Evolutionary conservation across 2,797 vertebrate species (phyloP).

Genomic region (Sebastes minor): DNA sequence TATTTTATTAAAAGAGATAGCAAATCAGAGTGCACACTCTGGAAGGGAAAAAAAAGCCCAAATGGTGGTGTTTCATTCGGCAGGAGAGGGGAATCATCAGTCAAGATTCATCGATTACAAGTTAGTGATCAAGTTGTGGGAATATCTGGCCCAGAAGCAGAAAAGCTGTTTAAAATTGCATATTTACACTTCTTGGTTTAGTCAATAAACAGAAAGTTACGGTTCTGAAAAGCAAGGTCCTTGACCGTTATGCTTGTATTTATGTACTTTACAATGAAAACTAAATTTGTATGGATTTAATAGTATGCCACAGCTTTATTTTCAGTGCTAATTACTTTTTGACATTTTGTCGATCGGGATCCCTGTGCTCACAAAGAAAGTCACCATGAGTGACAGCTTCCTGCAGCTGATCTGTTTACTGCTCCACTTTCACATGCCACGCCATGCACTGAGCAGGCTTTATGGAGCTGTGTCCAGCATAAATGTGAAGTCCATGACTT

Average conservation of each 20-base stretch:
- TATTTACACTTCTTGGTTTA: not conserved
- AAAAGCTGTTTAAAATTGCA: constrained; percentile 5
- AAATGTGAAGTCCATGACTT: not conserved
- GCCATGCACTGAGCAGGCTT: not conserved
- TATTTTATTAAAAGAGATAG: constrained; percentile 55
- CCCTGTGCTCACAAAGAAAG: constrained; percentile 31
- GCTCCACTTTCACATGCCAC: not conserved
- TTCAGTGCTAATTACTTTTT: constrained; percentile 62
- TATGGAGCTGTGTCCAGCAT: not conserved
- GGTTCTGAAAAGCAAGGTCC: not conserved
- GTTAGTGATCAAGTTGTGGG: not conserved
- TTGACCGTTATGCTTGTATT: constrained; percentile 31
- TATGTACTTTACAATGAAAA: constrained; percentile 7
- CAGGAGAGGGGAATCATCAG: constrained; percentile 14
- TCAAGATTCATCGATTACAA: constrained; percentile 41
- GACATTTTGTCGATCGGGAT: constrained; percentile 56
- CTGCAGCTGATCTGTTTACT: constrained; percentile 40
- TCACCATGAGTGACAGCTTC: constrained; percentile 47
- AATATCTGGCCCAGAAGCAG: constrained; percentile 9
- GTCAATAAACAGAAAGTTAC: not conserved
- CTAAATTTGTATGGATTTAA: constrained; percentile 38
- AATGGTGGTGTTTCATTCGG: constrained; percentile 16
- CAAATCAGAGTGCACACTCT: constrained; percentile 9
- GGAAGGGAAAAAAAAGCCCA: not conserved
- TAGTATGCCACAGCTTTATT: constrained; percentile 51